These are phyloP conservation scores for Scartelaos histophorus DNA, from an alignment of 2,113 vertebrate species.

Conservation along the genomic window DNA sequence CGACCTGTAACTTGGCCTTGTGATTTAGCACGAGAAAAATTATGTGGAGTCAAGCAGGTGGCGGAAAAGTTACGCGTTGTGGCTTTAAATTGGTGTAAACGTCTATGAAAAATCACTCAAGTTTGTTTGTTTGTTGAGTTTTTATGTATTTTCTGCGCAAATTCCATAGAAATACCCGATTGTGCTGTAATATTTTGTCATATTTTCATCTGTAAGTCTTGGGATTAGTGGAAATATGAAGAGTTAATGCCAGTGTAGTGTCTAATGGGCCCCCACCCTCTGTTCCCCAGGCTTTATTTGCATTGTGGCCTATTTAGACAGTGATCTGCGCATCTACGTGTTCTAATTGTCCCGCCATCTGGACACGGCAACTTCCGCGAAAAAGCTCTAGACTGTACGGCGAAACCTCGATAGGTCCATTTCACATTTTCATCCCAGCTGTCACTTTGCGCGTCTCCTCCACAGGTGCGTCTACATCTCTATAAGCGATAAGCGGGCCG, in stretches of 20 bases:
- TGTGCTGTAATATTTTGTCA: background rate
- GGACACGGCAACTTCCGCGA: constrained; percentile 30
- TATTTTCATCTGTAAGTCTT: background rate
- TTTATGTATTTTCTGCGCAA: background rate
- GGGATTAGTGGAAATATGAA: constrained; percentile 1
- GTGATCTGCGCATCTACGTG: constrained; percentile 29
- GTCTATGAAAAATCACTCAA: background rate
- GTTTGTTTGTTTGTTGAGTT: background rate
- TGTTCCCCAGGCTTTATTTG: constrained; percentile 29
- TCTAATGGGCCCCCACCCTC: background rate
- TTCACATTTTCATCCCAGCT: constrained; percentile 5
- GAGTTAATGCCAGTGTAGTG: background rate
- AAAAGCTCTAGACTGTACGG: no score
- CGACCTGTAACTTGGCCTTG: no score
- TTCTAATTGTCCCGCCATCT: constrained; percentile 56
- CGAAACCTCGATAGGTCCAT: constrained; percentile 20
- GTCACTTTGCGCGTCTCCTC: constrained; percentile 31
- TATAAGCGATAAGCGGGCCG: background rate
- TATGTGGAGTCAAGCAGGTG: no score
- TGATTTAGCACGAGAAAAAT: no score
- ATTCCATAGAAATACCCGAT: background rate
- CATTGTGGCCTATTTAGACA: constrained; percentile 54
- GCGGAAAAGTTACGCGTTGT: no score
- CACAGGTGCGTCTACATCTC: constrained; percentile 53
- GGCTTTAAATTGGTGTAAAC: background rate